phyloP scores from a whole-genome alignment of 2,888 invertebrate genomes.

The Cephus sareptanus region DNA sequence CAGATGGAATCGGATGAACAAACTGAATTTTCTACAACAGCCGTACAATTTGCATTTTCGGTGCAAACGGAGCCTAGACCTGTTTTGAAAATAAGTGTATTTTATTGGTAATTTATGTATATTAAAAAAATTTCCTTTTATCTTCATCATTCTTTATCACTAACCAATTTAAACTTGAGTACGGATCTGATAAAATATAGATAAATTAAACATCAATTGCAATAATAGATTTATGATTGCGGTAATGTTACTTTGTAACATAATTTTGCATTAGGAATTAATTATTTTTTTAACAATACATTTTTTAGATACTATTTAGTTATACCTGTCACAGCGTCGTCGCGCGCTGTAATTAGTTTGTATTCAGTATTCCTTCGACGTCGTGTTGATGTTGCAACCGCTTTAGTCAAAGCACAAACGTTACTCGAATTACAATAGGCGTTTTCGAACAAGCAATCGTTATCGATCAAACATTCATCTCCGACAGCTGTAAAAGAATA shows the following conservation, averaged over 20 bases:
- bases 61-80: background rate
- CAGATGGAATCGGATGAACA: too few species aligned
- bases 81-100: background rate
- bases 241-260: background rate
- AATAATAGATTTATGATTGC: background rate
- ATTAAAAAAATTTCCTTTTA: background rate
- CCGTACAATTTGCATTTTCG: background rate
- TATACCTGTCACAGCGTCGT: background rate
- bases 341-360: background rate
- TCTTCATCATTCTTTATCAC: background rate
- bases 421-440: constrained; percentile 27
- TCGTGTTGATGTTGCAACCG: background rate
- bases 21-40: too few species aligned
- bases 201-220: background rate
- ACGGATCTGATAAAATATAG: background rate
- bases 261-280: background rate
- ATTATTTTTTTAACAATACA: background rate
- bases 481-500: constrained; percentile 28
- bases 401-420: background rate
- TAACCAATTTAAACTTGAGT: too few species aligned
- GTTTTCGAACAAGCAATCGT: constrained; percentile 43
- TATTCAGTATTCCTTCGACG: background rate
- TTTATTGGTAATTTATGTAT: background rate
- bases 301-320: background rate
- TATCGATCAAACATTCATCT: constrained; percentile 38